Conservation (phyloP, 2,888 invertebrate genomes). For the Candidula unifasciata region DNA sequence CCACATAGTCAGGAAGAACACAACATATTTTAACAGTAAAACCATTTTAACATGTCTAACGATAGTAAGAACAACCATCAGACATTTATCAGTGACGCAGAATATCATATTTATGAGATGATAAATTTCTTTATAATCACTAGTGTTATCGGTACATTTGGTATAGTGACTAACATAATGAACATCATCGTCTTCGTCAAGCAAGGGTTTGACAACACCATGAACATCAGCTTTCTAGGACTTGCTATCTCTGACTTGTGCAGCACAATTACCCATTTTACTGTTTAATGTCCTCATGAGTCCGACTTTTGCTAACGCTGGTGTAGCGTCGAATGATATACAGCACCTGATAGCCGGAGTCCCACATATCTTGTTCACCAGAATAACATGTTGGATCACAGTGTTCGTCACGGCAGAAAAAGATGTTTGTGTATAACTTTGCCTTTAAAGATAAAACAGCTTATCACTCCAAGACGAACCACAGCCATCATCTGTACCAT, state of each 20-base stretch:
- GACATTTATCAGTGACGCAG: not conserved
- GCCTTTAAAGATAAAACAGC: no score
- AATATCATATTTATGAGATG: not conserved
- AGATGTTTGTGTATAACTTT: no score
- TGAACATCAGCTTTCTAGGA: no score
- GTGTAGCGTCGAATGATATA: no score
- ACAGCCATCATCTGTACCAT: no score
- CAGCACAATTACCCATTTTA: slow-evolving; percentile 1
- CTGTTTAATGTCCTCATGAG: not conserved
- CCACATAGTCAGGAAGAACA: no score
- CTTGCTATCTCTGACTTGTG: not conserved
- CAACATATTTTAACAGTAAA: no score
- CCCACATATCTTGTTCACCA: no score
- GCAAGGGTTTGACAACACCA: not conserved
- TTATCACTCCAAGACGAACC: no score
- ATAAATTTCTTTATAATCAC: not conserved
- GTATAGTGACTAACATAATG: not conserved
- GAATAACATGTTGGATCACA: no score
- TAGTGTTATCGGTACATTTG: not conserved
- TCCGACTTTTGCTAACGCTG: no score
- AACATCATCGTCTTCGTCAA: not conserved
- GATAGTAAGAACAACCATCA: not conserved
- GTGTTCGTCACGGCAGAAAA: no score
- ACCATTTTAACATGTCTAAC: not conserved
- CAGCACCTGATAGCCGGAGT: not conserved